Evolutionary conservation across 2,797 vertebrate genomes (phyloP).

Genomic region (Podarcis lilfordi): DNA sequence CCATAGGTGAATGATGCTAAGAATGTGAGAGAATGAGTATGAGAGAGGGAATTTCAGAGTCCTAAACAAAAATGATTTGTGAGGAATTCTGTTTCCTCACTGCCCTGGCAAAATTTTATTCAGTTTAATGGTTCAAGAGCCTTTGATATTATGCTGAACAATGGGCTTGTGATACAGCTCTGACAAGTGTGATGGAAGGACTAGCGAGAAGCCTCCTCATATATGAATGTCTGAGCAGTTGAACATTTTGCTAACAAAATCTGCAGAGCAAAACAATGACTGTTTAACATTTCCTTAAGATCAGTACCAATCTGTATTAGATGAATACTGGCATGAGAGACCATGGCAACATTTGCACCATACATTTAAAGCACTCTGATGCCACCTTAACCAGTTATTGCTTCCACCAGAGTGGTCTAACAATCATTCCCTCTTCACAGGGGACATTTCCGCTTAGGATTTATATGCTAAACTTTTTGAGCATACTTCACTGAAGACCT

Average conservation of each 20-base stretch:
- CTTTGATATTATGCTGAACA: neutral
- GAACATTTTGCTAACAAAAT: neutral
- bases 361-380: too few species aligned
- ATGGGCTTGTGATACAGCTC: neutral
- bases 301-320: neutral
- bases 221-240: neutral
- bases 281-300: neutral
- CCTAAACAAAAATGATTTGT: neutral
- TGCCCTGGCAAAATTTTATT: neutral
- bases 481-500: slow-evolving; percentile 38
- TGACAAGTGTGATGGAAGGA: neutral
- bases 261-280: neutral
- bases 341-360: too few species aligned
- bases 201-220: neutral
- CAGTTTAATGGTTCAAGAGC: neutral
- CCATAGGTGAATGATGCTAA: neutral
- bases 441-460: neutral
- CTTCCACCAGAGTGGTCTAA: too few species aligned
- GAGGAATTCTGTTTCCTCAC: neutral
- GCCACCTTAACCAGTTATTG: too few species aligned
- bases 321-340: neutral
- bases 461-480: neutral
- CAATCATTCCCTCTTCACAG: too few species aligned
- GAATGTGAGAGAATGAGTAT: neutral
- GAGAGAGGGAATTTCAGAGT: neutral